Evolutionary conservation across 2,888 invertebrate species (phyloP), one percentile per base, ranked within the genome.

Genomic region (Therioaphis trifolii): DNA sequence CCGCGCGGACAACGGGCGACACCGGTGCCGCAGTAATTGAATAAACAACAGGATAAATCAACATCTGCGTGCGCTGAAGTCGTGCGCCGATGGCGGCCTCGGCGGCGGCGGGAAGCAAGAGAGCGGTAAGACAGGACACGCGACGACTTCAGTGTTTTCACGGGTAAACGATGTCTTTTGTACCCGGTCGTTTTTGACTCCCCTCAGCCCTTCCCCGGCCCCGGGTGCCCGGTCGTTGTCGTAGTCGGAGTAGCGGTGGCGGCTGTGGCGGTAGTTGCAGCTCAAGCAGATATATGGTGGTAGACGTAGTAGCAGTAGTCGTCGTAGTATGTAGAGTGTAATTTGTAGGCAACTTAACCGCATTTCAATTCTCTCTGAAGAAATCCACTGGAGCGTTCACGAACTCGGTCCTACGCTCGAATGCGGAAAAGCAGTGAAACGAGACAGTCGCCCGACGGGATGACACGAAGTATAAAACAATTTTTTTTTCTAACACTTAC

Each of bases 41-140:
- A 79, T 40, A 79, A 80, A 72, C 72, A 72, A 61, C 71, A 4
- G 61, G 61, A 80, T 72, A 72, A 80, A 80, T 80, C 79, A 79
- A 79, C 69, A 69, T 79, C 79, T 35, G 52, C 24, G 35, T 14
- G 77, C 21, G 27, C 61, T 43, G 18, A 12, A 18, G 18, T 61
- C 40, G 15, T 58, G 24, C 35, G 52, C 15, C 15, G 52, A 12
- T 15, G 24, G 27, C 15, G 52, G 4, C n/a, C n/a, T 4, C 52
- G 24, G 27, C 11, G 14, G 21, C 4, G 40, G 12, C n/a, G 21
- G 24, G 24, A n/a, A 40, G 74, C 18, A 21, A 9, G 15, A 40
- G 40, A 4, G 74, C 49, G 18, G 49, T 18, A 2, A 49, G 21
- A n/a, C 9, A 55, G 58, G 14, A 2, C 9, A 49, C 63, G 46